phyloP scores from a whole-genome alignment of 2,888 invertebrate species.

The Augochlorella aurata region DNA sequence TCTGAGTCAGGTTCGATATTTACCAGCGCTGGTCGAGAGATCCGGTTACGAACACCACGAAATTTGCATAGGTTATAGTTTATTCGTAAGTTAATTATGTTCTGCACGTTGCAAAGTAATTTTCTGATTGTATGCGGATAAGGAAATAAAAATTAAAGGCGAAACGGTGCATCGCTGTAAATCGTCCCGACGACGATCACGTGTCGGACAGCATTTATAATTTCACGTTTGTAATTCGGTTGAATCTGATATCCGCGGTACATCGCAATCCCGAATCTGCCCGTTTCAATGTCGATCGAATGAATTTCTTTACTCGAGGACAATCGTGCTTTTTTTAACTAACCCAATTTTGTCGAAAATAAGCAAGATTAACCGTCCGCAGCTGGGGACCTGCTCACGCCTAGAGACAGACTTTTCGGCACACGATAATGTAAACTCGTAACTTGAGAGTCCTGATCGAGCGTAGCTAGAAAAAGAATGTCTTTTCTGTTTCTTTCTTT shows the following conservation, averaged over 20 bases:
- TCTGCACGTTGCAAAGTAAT: constrained; percentile 11
- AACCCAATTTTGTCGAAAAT: too few species aligned
- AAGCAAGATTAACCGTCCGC: too few species aligned
- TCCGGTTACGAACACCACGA: constrained; percentile 3
- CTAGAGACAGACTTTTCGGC: too few species aligned
- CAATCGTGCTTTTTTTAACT: not conserved
- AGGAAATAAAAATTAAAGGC: constrained; percentile 28
- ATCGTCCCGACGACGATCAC: constrained; percentile 21
- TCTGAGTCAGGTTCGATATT: constrained; percentile 7
- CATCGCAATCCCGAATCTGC: constrained; percentile 19
- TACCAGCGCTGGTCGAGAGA: constrained; percentile 1
- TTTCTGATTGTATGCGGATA: constrained; percentile 36
- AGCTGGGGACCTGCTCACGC: too few species aligned
- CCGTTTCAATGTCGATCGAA: not conserved
- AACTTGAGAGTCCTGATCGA: too few species aligned
- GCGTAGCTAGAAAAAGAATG: too few species aligned
- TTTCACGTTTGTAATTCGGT: constrained; percentile 18
- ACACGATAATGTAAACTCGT: too few species aligned
- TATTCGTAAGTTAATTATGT: constrained; percentile 38
- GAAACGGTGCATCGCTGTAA: not conserved
- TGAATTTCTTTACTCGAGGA: not conserved
- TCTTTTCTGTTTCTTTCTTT: too few species aligned
- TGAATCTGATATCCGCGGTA: not conserved
- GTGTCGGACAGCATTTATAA: constrained; percentile 31
- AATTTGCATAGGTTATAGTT: constrained; percentile 48